These are phyloP conservation scores for Oncorhynchus gorbuscha DNA, from an alignment of 2,113 vertebrate species.

Conservation along the genomic window DNA sequence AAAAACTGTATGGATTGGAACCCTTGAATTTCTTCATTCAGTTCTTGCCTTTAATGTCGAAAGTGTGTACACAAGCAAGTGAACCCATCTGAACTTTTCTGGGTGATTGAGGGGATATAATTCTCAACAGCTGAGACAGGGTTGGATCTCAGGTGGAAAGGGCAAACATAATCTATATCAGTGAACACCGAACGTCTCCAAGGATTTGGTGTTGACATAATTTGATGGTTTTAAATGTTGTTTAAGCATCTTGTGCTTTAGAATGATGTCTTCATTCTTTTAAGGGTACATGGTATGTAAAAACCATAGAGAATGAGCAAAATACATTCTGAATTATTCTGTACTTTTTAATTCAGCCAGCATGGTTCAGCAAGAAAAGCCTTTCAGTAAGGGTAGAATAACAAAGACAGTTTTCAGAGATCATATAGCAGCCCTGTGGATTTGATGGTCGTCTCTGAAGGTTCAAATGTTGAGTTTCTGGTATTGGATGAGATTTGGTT, in stretches of 20 bases:
- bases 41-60: constrained; percentile 19
- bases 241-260: constrained; percentile 22
- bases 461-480: constrained; percentile 33
- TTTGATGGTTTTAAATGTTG: constrained; percentile 2
- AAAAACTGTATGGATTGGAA: not conserved
- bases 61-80: constrained; percentile 25
- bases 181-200: no score
- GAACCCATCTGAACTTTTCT: constrained; percentile 17
- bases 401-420: constrained; percentile 40
- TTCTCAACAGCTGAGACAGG: not conserved
- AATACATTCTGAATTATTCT: constrained; percentile 58
- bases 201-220: constrained; percentile 30
- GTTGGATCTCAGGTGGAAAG: constrained; percentile 20
- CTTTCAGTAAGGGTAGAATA: constrained; percentile 45
- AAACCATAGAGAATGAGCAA: constrained; percentile 33
- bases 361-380: constrained; percentile 44
- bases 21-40: not conserved
- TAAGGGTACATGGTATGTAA: constrained; percentile 30
- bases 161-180: constrained; percentile 29
- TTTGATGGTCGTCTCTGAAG: constrained; percentile 47
- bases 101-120: constrained; percentile 20
- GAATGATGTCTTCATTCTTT: not conserved
- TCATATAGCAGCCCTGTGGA: constrained; percentile 47
- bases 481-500: constrained; percentile 56
- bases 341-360: constrained; percentile 42